Evolutionary conservation across 2,797 vertebrate genomes (phyloP), one percentile per base, ranked within the genome.

Genomic region (Ctenochaetus hawaiiensis): DNA sequence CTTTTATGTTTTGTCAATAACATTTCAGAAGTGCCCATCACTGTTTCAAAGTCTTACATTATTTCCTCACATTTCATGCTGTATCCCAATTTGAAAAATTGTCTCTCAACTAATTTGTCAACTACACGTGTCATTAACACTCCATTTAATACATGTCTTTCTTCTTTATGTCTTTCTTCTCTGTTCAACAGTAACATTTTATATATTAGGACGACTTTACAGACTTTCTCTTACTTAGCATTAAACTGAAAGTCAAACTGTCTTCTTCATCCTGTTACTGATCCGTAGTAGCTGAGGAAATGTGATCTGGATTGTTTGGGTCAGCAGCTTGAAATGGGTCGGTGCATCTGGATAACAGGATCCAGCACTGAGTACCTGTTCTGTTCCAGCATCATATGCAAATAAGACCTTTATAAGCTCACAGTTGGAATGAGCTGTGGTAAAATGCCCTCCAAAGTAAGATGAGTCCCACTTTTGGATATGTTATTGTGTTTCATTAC

Each of bases 391-490:
- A 81, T 64, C 30, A 48, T 71, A 87, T 86, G 90, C 84, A 85
- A 91, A 93, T 88, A 60, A 83, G 86, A 87, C 80, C 76, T 91
- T 90, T 90, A 68, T 67, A 54, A 78, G 72, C 75, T 52, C 67
- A 64, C 77, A 49, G 47, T 12, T 10, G 69, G 61, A 61, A 72
- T 74, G 78, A 76, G 79, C 64, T 84, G 78, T 61, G 12, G 63
- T 56, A 81, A 81, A 82, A 78, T 57, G 44, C 26, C 56, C 30
- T 49, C 26, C 16, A 60, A 77, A 79, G 76, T 72, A 6, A 78
- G 68, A 77, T 4, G 54, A 78, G 59, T 58, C 37, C 71, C 70
- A 6, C 49, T 73, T 82, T 75, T 69, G 6, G 20, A 73, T 83
- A 43, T 45, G 72, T 30, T 30, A 30, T 45, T 73, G 66, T 85